Base-by-base conservation (phyloP, 1,140 invertebrate species). In the Tetraneura akinire region DNA sequence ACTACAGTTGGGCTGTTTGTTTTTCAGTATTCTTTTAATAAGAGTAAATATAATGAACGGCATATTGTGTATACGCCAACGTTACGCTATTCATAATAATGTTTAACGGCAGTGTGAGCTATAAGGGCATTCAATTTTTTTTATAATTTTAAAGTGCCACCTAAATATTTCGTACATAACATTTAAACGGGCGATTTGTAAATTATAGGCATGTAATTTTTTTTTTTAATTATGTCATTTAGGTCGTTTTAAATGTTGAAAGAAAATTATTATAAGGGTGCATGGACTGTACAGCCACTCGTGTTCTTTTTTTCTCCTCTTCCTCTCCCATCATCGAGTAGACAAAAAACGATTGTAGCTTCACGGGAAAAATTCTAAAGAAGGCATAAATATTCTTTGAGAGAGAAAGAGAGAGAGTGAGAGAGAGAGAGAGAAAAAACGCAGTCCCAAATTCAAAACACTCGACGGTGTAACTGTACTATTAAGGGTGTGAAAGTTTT, bases 401-500 rank as follows among this genome's bases (percentile, higher is more conserved):
- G 32, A 29, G 26, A 71, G 47, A 70, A 47, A 29, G 10, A 37
- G 32, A 37, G 32, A 37, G 32, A 4, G 32, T 4, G 32, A 37
- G 32, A 37, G 32, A 37, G 32, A 37, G 3, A 8, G 32, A 4
- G 0, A 49, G 37, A 60, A 73, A 53, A 53, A 76, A 26, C 47
- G 47, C 53, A 23, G 32, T 37, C 13, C 16, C 53, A 55, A 76
- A 76, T 23, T 53, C 51, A 9, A 32, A 57, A 74, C 51, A 42
- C 71, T 16, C 29, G n/a, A 23, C 14, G 6, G 53, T 21, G 49
- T 55, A 57, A 57, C 73, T 76, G 32, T 76, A 57, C 18, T 73
- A n/a, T n/a, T n/a, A 3, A 29, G 55, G 74, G 53, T 62, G 32
- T 62, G 16, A 62, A 78, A 78, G 55, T 78, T 78, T 78, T 78